Evolutionary conservation across 2,797 vertebrate species (phyloP).

Genomic region (Crocodylus rhombifer): DNA sequence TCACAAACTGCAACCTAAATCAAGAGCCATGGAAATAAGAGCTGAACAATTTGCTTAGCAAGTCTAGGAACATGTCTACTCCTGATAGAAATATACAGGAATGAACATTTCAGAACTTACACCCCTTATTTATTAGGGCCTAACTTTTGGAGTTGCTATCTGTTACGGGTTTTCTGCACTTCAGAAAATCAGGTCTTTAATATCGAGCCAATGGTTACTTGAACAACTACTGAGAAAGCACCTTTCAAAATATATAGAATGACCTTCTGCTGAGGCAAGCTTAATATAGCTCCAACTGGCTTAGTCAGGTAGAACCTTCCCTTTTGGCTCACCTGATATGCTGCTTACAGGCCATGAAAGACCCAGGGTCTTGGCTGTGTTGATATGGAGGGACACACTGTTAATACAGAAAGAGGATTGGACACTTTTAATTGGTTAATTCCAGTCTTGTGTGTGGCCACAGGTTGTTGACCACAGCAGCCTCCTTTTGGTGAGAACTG

Average conservation of each 20-base stretch:
- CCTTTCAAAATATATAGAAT: constrained; percentile 69
- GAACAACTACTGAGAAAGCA: constrained; percentile 61
- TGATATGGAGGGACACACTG: constrained; percentile 37
- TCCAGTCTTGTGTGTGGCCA: background rate
- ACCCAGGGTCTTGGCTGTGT: constrained; percentile 44
- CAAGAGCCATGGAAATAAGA: constrained; percentile 9
- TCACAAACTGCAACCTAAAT: constrained; percentile 41
- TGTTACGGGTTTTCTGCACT: background rate
- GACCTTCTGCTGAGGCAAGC: constrained; percentile 72
- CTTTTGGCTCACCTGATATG: constrained; percentile 72
- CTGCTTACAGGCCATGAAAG: constrained; percentile 73
- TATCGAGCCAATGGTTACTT: constrained; percentile 57
- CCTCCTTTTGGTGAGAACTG: constrained; percentile 2
- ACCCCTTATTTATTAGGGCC: background rate
- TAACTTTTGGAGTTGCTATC: background rate
- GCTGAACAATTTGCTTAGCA: constrained; percentile 6
- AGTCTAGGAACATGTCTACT: background rate
- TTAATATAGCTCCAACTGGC: constrained; percentile 72
- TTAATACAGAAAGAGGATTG: constrained; percentile 30
- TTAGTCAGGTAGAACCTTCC: constrained; percentile 72
- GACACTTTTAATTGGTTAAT: background rate
- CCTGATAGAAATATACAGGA: constrained; percentile 31
- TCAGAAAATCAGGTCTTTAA: background rate
- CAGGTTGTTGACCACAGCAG: background rate
- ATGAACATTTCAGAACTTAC: constrained; percentile 2